phyloP scores from a whole-genome alignment of 2,888 invertebrate genomes.

The Ypsolopha sequella region DNA sequence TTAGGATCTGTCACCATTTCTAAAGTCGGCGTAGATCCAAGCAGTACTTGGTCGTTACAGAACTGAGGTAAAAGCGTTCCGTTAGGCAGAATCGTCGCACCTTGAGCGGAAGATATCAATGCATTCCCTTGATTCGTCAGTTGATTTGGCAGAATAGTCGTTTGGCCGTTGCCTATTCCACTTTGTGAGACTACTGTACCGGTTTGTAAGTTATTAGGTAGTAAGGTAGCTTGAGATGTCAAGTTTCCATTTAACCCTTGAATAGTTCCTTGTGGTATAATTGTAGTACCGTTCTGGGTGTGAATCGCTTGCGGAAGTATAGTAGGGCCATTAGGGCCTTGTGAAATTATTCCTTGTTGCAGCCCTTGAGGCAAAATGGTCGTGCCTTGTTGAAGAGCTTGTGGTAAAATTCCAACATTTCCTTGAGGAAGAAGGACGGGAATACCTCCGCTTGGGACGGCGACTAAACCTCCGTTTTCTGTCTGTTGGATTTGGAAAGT shows the following conservation, averaged over 20 bases:
- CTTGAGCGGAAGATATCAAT: slow-evolving; percentile 62
- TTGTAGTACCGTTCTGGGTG: slow-evolving; percentile 72
- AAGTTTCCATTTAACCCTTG: slow-evolving; percentile 54
- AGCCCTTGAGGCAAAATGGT: slow-evolving; percentile 71
- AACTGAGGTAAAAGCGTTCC: slow-evolving; percentile 66
- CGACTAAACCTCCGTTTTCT: slow-evolving; percentile 71
- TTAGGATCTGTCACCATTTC: slow-evolving; percentile 75
- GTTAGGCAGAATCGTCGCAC: slow-evolving; percentile 73
- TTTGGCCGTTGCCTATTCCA: slow-evolving; percentile 61
- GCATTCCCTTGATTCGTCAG: slow-evolving; percentile 67
- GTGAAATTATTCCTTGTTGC: slow-evolving; percentile 63
- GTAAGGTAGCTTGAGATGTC: slow-evolving; percentile 47
- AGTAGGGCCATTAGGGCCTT: slow-evolving; percentile 69
- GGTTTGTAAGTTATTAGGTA: slow-evolving; percentile 51
- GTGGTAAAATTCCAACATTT: slow-evolving; percentile 63
- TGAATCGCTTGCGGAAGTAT: slow-evolving; percentile 72
- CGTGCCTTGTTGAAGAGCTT: slow-evolving; percentile 64
- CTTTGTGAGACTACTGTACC: slow-evolving; percentile 60
- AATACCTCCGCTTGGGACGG: slow-evolving; percentile 71
- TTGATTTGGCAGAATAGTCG: slow-evolving; percentile 59
- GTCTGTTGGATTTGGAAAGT: slow-evolving; percentile 73
- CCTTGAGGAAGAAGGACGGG: slow-evolving; percentile 68
- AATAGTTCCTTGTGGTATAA: slow-evolving; percentile 71
- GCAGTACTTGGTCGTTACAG: slow-evolving; percentile 72
- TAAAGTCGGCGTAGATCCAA: slow-evolving; percentile 72